These are phyloP conservation scores for Dryadula phaetusa DNA, from an alignment of 2,888 invertebrate genomes.

Conservation along the genomic window DNA sequence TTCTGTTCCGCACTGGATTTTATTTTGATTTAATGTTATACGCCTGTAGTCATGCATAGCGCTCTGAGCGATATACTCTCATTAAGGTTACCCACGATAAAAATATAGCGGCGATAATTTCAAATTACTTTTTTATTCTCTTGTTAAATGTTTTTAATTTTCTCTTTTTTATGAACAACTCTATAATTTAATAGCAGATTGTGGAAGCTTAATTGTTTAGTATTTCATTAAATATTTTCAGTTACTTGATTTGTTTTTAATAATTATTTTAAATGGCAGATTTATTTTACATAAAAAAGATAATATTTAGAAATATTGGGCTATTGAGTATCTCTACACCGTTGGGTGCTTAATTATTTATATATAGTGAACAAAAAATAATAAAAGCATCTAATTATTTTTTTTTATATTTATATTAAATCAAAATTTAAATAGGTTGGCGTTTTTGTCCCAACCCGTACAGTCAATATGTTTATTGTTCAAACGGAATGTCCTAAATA, in stretches of 20 bases:
- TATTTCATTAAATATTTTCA: neutral
- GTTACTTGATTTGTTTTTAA: neutral
- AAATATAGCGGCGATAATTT: conserved; percentile 39
- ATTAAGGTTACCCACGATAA: conserved; percentile 41
- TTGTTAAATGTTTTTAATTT: conserved; percentile 35
- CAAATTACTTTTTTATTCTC: conserved; percentile 40
- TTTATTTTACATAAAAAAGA: no score
- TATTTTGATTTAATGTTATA: conserved; percentile 72
- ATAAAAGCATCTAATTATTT: no score
- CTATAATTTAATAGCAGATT: conserved; percentile 12
- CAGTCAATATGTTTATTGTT: no score
- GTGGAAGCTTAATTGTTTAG: conserved; percentile 7
- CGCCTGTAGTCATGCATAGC: conserved; percentile 37
- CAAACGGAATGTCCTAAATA: no score
- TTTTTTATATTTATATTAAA: no score
- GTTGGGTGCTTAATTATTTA: no score
- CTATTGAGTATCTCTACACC: no score
- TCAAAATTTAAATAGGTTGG: no score
- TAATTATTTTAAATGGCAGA: no score
- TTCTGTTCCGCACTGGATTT: conserved; percentile 70
- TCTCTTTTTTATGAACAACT: conserved; percentile 11
- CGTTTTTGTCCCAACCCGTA: no score
- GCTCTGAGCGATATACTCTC: conserved; percentile 41
- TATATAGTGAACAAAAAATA: no score
- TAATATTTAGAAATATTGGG: no score